Percentiles rank a stretch among this genome's conserved stretches.
phyloP scores from a whole-genome alignment of 2,797 vertebrate genomes.

The Triplophysa yarkandensis region DNA sequence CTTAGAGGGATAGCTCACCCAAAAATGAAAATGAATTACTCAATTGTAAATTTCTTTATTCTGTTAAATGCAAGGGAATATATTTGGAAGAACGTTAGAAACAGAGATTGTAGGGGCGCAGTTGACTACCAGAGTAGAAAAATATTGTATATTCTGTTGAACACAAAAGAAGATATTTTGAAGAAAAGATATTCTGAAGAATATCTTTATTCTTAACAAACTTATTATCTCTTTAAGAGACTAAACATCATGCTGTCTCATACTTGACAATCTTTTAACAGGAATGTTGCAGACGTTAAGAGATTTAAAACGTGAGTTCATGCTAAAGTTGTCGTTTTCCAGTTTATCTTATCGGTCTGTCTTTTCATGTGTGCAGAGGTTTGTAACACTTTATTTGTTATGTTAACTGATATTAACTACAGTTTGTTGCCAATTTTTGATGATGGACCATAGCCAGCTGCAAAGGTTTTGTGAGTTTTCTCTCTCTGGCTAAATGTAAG shows the following conservation, averaged over 20 bases:
- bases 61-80: no score
- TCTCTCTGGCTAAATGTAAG: constrained; percentile 10
- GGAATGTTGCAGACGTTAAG: neutral
- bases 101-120: no score
- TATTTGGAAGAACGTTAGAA: no score
- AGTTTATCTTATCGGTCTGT: neutral
- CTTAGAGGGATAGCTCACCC: no score
- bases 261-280: neutral
- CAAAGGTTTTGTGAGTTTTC: constrained; percentile 2
- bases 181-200: no score
- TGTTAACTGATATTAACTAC: constrained; percentile 26
- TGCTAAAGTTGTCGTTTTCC: constrained; percentile 12
- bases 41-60: no score
- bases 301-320: constrained; percentile 2
- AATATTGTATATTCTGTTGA: no score
- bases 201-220: no score
- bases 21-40: no score
- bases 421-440: constrained; percentile 1
- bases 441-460: neutral
- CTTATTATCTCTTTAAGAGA: no score
- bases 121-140: no score
- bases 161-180: no score
- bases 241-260: neutral
- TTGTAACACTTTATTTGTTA: constrained; percentile 25
- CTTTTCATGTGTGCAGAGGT: constrained; percentile 12